Conservation (phyloP, 2,797 vertebrate species). For the Cephalopachus bancanus region DNA sequence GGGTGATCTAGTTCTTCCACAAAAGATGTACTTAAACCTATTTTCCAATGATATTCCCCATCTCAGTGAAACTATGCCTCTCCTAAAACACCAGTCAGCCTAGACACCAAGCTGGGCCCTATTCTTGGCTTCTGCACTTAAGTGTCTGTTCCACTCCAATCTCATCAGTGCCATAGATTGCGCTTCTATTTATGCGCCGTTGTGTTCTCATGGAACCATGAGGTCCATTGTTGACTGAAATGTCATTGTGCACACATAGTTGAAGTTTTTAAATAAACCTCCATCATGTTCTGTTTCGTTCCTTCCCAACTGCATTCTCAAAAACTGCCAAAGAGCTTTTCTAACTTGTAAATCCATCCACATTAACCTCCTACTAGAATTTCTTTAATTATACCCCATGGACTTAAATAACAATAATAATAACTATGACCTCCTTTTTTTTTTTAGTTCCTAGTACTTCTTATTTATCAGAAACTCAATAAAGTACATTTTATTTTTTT, state of each 20-base stretch:
- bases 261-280: neutral
- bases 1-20: neutral
- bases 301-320: neutral
- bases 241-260: neutral
- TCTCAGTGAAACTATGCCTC: neutral
- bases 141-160: neutral
- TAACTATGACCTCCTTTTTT: neutral
- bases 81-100: neutral
- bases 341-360: neutral
- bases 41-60: neutral
- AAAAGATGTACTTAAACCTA: neutral
- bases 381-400: neutral
- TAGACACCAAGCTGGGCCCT: neutral
- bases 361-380: neutral
- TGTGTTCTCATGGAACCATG: neutral
- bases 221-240: neutral
- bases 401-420: neutral
- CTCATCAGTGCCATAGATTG: neutral
- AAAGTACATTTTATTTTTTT: slow-evolving; percentile 21
- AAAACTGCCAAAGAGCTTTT: neutral
- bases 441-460: neutral
- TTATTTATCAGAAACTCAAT: neutral
- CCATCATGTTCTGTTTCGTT: neutral
- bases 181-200: neutral
- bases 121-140: neutral